phyloP scores from a whole-genome alignment of 2,888 invertebrate genomes.

The Sisyra terminalis region DNA sequence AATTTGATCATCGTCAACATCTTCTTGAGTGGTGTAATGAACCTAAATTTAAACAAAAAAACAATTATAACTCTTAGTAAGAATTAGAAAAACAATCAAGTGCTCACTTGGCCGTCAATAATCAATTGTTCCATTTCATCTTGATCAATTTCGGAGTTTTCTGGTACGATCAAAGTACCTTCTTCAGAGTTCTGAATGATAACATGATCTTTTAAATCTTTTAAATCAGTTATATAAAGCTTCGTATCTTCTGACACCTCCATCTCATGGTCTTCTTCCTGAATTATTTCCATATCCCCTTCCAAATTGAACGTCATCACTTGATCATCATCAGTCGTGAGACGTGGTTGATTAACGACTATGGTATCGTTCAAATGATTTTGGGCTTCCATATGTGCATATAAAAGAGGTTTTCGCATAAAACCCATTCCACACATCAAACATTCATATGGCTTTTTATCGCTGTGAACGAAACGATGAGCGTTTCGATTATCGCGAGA shows the following conservation, averaged over 20 bases:
- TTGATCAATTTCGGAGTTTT: constrained; percentile 15
- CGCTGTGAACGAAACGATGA: constrained; percentile 70
- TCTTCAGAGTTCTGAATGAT: constrained; percentile 17
- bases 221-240: constrained; percentile 31
- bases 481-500: constrained; percentile 73
- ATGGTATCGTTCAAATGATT: constrained; percentile 67
- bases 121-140: constrained; percentile 24
- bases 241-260: constrained; percentile 24
- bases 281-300: constrained; percentile 24
- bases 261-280: constrained; percentile 14
- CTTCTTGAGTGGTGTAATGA: constrained; percentile 20
- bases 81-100: neutral
- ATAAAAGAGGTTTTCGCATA: constrained; percentile 65
- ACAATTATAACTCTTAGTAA: too few relatives aligned
- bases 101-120: constrained; percentile 22
- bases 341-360: constrained; percentile 64
- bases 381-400: constrained; percentile 58
- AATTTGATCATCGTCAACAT: constrained; percentile 16
- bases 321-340: constrained; percentile 39
- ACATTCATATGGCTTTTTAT: constrained; percentile 77
- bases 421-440: constrained; percentile 64
- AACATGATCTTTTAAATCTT: constrained; percentile 29
- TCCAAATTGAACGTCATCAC: constrained; percentile 26
- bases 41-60: constrained; percentile 18
- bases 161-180: constrained; percentile 14